Evolutionary conservation across 2,797 vertebrate genomes (phyloP), one percentile per base, ranked within the genome.

Genomic region (Parambassis ranga): DNA sequence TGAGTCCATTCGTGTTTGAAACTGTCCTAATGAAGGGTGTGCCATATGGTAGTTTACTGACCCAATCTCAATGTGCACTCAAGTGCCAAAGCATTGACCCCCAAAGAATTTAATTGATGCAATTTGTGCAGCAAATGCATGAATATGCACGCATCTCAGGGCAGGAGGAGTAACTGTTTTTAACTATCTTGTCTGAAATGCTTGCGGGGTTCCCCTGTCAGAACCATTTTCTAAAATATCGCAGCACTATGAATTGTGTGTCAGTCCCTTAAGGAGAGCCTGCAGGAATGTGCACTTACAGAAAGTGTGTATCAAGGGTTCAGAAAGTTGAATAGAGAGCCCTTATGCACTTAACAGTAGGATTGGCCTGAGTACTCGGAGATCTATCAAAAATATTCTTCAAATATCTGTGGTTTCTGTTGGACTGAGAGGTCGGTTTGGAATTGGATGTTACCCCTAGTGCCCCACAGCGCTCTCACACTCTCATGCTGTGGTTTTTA

Each of bases 361-460:
- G 36, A 65, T 27, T 39, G 36, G 24, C 26, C 52, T 14, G 20
- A 69, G 27, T 19, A 36, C 33, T 72, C 35, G 41, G 20, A 52
- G 53, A 23, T 43, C 22, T 31, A 62, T 68, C 37, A 49, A 48
- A 63, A 74, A 49, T 60, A 57, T 77, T 70, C 38, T 67, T 67
- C 32, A 48, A 37, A 36, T 36, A 73, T 60, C 39, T 65, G 37
- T 20, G 4, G 44, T 60, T 62, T 53, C n/a, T 51, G 16, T 52
- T 31, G 31, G 43, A 56, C n/a, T 48, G 26, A 66, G 63, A n/a
- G n/a, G n/a, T n/a, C n/a, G n/a, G 30, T 6, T 33, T 53, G 28
- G 56, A 19, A 39, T 55, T 56, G 22, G 41, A 49, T 10, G 3
- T 59, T 27, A 48, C 23, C 50, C 49, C 18, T 41, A 6, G 35